phyloP scores from a whole-genome alignment of 2,113 vertebrate species.

The Stomatorhinus ivindoensis region DNA sequence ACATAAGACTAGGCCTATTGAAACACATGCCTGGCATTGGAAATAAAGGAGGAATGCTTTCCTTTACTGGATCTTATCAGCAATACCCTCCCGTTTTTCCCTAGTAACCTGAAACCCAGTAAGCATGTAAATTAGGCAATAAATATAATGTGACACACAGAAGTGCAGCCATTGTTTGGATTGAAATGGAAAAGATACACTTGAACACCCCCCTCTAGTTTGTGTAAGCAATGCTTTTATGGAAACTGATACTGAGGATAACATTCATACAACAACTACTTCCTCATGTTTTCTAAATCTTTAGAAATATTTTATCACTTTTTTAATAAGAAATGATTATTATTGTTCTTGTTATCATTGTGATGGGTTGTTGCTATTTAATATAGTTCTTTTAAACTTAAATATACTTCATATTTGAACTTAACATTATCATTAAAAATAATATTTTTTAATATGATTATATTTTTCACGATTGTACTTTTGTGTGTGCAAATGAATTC shows the following conservation, averaged over 20 bases:
- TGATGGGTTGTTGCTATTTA: not conserved
- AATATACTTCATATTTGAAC: not conserved
- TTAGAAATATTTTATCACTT: not conserved
- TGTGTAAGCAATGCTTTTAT: not conserved
- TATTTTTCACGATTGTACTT: not conserved
- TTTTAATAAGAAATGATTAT: not conserved
- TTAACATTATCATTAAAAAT: not conserved
- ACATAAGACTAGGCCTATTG: not conserved
- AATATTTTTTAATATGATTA: not conserved
- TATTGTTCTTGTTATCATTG: not conserved
- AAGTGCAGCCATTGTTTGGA: slow-evolving; percentile 39
- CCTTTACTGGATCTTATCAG: slow-evolving; percentile 40
- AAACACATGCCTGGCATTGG: not conserved
- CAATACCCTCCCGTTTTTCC: slow-evolving; percentile 31
- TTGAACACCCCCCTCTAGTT: slow-evolving; percentile 22
- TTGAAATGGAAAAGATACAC: slow-evolving; percentile 47
- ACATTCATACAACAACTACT: not conserved
- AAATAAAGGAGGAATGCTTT: slow-evolving; percentile 24
- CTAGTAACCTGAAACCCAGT: slow-evolving; percentile 46
- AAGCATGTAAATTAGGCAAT: slow-evolving; percentile 36
- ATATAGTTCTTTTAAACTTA: no score
- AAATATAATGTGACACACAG: slow-evolving; percentile 34
- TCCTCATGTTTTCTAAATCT: not conserved
- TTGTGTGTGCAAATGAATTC: slow-evolving; percentile 47
- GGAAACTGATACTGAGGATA: not conserved